Evolutionary conservation across 2,113 vertebrate genomes (phyloP).

Genomic region (Gila orcuttii): DNA sequence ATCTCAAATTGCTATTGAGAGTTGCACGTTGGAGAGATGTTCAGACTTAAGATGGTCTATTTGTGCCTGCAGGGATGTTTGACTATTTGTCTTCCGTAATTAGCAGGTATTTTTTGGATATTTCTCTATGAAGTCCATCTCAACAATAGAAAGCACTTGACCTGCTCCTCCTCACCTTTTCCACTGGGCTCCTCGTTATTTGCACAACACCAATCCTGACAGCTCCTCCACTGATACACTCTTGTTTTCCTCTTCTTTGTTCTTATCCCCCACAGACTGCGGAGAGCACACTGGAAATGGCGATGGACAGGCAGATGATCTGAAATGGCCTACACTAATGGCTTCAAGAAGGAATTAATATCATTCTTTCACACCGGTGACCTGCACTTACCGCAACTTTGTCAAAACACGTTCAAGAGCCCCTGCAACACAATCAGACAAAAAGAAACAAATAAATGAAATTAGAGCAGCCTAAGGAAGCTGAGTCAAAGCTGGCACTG

Average conservation of each 20-base stretch:
- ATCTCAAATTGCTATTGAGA: conserved; percentile 18
- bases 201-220: conserved; percentile 5
- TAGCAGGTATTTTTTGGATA: conserved; percentile 42
- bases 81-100: conserved; percentile 42
- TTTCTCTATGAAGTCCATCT: conserved; percentile 22
- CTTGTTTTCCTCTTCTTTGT: conserved; percentile 13
- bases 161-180: conserved; percentile 40
- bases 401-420: conserved; percentile 42
- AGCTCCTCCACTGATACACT: conserved; percentile 20
- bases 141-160: conserved; percentile 29
- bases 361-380: conserved; percentile 56
- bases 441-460: conserved; percentile 52
- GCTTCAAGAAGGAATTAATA: conserved; percentile 58
- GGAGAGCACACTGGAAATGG: conserved; percentile 59
- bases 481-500: conserved; percentile 60
- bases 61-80: conserved; percentile 37
- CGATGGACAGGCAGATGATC: conserved; percentile 80
- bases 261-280: conserved; percentile 64
- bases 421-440: conserved; percentile 24
- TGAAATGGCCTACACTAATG: conserved; percentile 63
- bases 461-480: conserved; percentile 57
- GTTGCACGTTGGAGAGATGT: conserved; percentile 14
- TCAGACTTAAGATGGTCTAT: conserved; percentile 14
- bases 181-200: conserved; percentile 15
- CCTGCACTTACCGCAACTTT: conserved; percentile 45